These are phyloP conservation scores for Phymastichus coffea DNA, from an alignment of 1,140 invertebrate genomes.

Conservation along the genomic window DNA sequence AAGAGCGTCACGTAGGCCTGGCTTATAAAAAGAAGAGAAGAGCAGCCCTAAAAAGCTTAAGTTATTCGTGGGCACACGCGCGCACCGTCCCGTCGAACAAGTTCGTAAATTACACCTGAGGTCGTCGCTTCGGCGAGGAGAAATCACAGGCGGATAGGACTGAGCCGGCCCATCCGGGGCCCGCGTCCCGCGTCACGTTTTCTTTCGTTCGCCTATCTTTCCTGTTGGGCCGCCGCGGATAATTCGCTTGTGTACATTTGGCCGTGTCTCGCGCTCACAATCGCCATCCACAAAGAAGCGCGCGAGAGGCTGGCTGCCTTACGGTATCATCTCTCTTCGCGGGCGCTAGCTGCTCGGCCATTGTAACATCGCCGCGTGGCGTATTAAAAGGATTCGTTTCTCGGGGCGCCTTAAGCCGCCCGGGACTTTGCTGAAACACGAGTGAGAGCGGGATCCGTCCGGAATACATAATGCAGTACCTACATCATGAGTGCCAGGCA, in stretches of 20 bases:
- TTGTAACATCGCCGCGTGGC: too few relatives aligned
- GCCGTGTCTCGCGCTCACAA: background rate
- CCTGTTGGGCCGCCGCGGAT: too few relatives aligned
- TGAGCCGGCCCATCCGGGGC: constrained; percentile 17
- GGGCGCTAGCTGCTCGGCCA: too few relatives aligned
- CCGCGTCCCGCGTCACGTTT: constrained; percentile 35
- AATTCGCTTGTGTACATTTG: constrained; percentile 32
- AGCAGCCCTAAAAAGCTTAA: constrained; percentile 20
- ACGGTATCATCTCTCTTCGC: too few relatives aligned
- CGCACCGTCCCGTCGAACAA: too few relatives aligned
- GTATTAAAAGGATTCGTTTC: constrained; percentile 32
- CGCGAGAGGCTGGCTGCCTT: too few relatives aligned
- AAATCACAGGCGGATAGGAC: background rate
- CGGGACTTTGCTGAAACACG: constrained; percentile 33
- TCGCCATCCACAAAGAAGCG: too few relatives aligned
- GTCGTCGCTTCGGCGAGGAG: background rate
- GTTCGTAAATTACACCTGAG: constrained; percentile 20
- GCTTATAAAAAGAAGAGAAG: constrained; percentile 18
- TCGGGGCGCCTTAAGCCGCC: constrained; percentile 4
- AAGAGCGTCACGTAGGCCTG: constrained; percentile 5
- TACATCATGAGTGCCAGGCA: too few relatives aligned
- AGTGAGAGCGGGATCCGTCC: constrained; percentile 6
- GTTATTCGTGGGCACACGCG: constrained; percentile 21
- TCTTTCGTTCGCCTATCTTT: too few relatives aligned
- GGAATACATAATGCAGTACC: constrained; percentile 27